Conservation (phyloP, 2,797 vertebrate genomes). For the Austrolebias charrua region DNA sequence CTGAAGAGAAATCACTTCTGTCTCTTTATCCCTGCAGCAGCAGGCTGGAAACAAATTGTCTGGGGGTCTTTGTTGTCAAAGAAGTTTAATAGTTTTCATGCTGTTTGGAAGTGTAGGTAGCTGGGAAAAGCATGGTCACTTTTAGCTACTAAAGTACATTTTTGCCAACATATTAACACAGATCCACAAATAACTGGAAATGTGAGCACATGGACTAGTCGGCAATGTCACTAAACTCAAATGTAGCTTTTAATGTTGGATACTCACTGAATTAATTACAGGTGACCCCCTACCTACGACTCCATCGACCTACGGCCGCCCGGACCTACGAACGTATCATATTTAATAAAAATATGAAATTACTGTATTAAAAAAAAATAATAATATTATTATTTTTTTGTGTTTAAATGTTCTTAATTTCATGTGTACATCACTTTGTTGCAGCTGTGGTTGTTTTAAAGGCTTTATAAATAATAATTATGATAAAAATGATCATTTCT, state of each 20-base stretch:
- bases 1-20: conserved; percentile 63
- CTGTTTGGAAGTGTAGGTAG: conserved; percentile 47
- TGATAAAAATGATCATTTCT: no score
- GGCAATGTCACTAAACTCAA: background rate
- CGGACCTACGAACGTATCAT: no score
- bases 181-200: conserved; percentile 30
- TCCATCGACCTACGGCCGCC: no score
- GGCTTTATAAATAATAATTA: no score
- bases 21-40: conserved; percentile 67
- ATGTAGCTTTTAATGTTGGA: background rate
- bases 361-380: no score
- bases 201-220: background rate
- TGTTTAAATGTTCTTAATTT: no score
- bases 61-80: conserved; percentile 44
- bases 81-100: conserved; percentile 51
- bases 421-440: no score
- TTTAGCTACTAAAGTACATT: conserved; percentile 6
- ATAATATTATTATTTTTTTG: no score
- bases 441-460: no score
- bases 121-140: conserved; percentile 23
- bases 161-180: conserved; percentile 11
- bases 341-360: no score
- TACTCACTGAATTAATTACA: background rate
- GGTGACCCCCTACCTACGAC: no score
- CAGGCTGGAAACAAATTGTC: conserved; percentile 80